Percentiles rank a stretch among this genome's conserved stretches.
phyloP scores from a whole-genome alignment of 2,113 vertebrate genomes.

The Natator depressus region DNA sequence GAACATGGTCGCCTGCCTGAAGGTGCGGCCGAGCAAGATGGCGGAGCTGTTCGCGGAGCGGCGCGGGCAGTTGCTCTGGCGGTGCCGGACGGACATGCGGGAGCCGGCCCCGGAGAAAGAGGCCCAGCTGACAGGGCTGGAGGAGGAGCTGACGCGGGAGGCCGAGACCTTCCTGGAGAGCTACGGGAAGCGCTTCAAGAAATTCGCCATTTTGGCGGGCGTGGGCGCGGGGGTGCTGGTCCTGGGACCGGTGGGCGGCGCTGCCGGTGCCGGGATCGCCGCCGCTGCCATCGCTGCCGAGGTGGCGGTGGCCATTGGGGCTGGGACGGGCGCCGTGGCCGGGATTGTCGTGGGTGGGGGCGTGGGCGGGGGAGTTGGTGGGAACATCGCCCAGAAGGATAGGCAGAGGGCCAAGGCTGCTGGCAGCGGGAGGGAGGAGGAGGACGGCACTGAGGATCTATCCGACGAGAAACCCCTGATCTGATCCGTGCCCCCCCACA shows the following conservation, averaged over 20 bases:
- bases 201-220: not conserved
- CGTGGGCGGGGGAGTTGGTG: not conserved
- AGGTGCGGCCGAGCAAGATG: not conserved
- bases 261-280: not conserved
- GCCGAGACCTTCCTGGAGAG: not conserved
- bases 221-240: not conserved
- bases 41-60: not conserved
- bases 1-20: not conserved
- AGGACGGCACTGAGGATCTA: not conserved
- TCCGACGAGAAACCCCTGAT: not conserved
- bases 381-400: not conserved
- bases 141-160: not conserved
- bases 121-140: not conserved
- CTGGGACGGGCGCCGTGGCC: rapidly evolving
- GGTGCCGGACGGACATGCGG: not conserved
- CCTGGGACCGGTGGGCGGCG: not conserved
- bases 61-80: not conserved
- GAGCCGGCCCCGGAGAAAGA: not conserved
- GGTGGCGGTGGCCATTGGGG: not conserved
- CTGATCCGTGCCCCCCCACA: not conserved
- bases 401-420: not conserved
- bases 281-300: not conserved
- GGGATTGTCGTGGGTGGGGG: not conserved
- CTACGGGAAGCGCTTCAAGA: not conserved
- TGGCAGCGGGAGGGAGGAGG: rapidly evolving